Percentiles rank a stretch among this genome's conserved stretches.
Conservation (phyloP, 2,888 invertebrate genomes). For the Saturnia pavonia region DNA sequence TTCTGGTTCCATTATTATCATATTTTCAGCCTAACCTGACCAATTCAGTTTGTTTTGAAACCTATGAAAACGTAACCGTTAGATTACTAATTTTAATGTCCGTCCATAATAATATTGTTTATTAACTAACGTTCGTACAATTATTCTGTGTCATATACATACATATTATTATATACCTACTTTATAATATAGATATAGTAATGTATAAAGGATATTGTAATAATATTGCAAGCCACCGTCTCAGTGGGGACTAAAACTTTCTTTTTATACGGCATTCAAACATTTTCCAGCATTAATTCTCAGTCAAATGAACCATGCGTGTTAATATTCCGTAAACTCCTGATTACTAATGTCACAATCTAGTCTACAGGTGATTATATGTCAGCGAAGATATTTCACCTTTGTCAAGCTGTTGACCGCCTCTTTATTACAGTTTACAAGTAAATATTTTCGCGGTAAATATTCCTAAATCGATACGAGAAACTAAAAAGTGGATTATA, state of each 20-base stretch:
- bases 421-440: not conserved
- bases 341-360: not conserved
- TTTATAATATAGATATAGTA: not conserved
- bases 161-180: too few species aligned
- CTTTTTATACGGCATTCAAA: not conserved
- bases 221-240: not conserved
- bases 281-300: not conserved
- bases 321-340: not conserved
- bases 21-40: too few species aligned
- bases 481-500: too few species aligned
- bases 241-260: not conserved
- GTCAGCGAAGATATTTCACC: not conserved
- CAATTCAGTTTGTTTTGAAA: too few species aligned
- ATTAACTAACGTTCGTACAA: too few species aligned
- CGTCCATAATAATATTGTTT: too few species aligned
- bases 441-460: not conserved
- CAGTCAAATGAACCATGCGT: constrained; percentile 9
- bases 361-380: not conserved
- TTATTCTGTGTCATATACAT: too few species aligned
- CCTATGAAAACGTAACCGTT: too few species aligned
- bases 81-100: too few species aligned
- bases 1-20: too few species aligned
- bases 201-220: not conserved
- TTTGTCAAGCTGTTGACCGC: not conserved
- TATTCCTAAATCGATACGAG: not conserved